Evolutionary conservation across 2,797 vertebrate genomes (phyloP).

Genomic region (Propithecus deckenii): DNA sequence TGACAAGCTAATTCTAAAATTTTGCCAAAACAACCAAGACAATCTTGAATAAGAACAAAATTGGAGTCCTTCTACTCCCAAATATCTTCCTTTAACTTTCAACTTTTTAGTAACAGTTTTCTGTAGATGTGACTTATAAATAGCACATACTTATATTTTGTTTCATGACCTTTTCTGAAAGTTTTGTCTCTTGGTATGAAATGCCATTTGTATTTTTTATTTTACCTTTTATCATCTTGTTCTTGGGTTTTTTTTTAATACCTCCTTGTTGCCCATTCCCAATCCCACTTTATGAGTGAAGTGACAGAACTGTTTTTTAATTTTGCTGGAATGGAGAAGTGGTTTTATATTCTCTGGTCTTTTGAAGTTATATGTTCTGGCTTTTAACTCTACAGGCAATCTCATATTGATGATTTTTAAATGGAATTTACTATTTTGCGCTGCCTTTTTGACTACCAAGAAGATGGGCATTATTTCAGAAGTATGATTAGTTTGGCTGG

Average conservation of each 20-base stretch:
- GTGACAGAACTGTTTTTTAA: background rate
- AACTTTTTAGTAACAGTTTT: background rate
- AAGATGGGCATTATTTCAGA: conserved; percentile 43
- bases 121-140: background rate
- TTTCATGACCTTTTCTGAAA: conserved; percentile 23
- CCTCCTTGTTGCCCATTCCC: background rate
- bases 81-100: background rate
- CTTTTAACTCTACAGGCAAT: background rate
- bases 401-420: background rate
- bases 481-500: background rate
- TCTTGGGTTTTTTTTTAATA: background rate
- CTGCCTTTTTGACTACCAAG: background rate
- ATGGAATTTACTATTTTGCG: conserved; percentile 38
- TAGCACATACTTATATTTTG: background rate
- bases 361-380: background rate
- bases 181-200: background rate
- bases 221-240: background rate
- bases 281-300: background rate
- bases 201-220: background rate
- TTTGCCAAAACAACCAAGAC: background rate
- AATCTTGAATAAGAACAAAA: background rate
- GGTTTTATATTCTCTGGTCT: background rate
- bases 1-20: conserved; percentile 1
- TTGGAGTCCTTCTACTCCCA: background rate
- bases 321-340: background rate